Conservation (phyloP, 2,113 vertebrate genomes). For the Ailuropoda melanoleuca region DNA sequence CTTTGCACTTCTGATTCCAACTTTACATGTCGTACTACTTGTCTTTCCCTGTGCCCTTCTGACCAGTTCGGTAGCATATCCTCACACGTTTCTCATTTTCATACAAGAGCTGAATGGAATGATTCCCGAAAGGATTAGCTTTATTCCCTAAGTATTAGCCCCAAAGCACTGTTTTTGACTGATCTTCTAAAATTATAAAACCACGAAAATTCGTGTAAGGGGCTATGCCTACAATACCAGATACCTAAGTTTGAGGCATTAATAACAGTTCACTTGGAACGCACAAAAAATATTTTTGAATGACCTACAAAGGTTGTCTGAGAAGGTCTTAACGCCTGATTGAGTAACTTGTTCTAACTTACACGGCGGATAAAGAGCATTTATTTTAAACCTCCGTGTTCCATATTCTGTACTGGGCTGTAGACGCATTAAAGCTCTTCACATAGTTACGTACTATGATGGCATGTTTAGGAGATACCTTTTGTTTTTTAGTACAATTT, state of each 20-base stretch:
- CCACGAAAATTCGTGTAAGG: slow-evolving; percentile 62
- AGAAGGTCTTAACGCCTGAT: slow-evolving; percentile 69
- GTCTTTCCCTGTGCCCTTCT: slow-evolving; percentile 68
- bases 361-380: slow-evolving; percentile 68
- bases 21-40: slow-evolving; percentile 69
- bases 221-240: background rate
- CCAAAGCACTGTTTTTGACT: slow-evolving; percentile 35
- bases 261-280: slow-evolving; percentile 22
- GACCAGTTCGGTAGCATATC: slow-evolving; percentile 54
- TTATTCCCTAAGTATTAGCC: slow-evolving; percentile 17
- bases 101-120: slow-evolving; percentile 35
- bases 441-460: background rate
- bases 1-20: background rate
- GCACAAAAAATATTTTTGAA: background rate
- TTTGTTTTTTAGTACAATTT: background rate
- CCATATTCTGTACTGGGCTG: background rate
- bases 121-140: background rate
- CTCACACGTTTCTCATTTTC: slow-evolving; percentile 69
- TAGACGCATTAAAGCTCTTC: background rate
- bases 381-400: slow-evolving; percentile 20
- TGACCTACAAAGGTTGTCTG: slow-evolving; percentile 77
- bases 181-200: slow-evolving; percentile 57
- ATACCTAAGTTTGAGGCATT: slow-evolving; percentile 31
- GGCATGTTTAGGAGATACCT: background rate
- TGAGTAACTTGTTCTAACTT: slow-evolving; percentile 58